A percentile compares a stretch with the other conserved stretches of the same genome.
Conservation (phyloP, 2,113 vertebrate species). For the Anoura caudifer region DNA sequence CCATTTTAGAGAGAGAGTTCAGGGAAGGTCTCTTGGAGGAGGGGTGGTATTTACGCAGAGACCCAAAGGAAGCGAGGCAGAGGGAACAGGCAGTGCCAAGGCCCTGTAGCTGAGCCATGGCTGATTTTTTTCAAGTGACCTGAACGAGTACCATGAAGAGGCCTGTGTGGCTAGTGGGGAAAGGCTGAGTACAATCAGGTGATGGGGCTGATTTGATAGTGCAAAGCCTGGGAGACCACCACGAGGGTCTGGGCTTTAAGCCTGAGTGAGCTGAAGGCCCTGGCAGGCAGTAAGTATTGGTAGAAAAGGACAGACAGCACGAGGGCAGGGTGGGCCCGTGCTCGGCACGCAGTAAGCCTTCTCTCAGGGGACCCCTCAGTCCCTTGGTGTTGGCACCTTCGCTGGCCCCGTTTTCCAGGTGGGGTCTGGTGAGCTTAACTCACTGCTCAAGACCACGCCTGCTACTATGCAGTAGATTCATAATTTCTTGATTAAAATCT, state of each 20-base stretch:
- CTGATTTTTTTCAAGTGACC: background rate
- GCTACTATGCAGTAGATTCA: accelerated
- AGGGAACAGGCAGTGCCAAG: background rate
- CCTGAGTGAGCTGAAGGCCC: background rate
- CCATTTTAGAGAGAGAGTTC: background rate
- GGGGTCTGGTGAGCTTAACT: background rate
- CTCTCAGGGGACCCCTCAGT: background rate
- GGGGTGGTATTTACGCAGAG: background rate
- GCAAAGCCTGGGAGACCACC: accelerated
- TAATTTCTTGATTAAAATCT: background rate
- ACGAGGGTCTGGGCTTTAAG: background rate
- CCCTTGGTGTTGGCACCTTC: accelerated
- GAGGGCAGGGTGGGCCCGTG: background rate
- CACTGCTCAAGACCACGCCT: accelerated
- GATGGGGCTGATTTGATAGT: background rate
- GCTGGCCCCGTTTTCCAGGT: background rate
- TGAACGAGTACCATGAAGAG: background rate
- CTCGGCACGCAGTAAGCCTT: background rate
- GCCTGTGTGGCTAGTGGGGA: background rate
- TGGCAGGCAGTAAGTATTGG: background rate
- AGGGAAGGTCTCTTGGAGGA: background rate
- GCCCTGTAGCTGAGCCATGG: background rate
- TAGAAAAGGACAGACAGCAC: background rate
- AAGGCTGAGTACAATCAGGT: background rate
- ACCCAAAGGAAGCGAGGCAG: background rate